phyloP scores from a whole-genome alignment of 2,888 invertebrate genomes.

The Ametastegia equiseti region DNA sequence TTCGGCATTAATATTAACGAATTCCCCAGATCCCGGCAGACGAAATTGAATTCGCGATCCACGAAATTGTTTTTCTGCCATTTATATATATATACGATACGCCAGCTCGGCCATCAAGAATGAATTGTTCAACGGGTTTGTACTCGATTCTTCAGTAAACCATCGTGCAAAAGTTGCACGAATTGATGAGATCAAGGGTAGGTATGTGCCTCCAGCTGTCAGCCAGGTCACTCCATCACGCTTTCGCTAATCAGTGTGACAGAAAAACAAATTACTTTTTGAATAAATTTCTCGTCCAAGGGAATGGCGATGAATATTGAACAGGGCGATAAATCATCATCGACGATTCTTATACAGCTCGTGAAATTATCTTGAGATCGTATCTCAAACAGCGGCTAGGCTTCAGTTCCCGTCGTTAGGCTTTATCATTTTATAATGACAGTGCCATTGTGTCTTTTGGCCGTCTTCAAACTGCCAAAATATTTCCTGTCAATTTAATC shows the following conservation, averaged over 20 bases:
- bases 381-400: slow-evolving; percentile 6
- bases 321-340: background rate
- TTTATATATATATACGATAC: background rate
- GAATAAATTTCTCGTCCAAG: background rate
- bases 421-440: background rate
- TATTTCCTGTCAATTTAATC: background rate
- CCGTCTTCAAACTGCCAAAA: slow-evolving; percentile 3
- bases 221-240: background rate
- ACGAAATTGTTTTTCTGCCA: background rate
- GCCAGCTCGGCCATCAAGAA: background rate
- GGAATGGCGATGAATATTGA: background rate
- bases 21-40: background rate
- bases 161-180: background rate
- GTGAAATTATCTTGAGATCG: background rate
- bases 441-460: background rate
- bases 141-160: background rate
- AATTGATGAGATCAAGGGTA: background rate
- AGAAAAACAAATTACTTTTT: background rate
- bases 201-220: background rate
- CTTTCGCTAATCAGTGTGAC: background rate
- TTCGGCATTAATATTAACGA: background rate
- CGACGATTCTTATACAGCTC: background rate
- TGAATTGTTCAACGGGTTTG: background rate
- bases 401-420: background rate
- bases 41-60: background rate